Percentiles rank a stretch among this genome's conserved stretches.
These are phyloP conservation scores for Danio kyathit DNA, from an alignment of 2,797 vertebrate genomes.

Conservation along the genomic window DNA sequence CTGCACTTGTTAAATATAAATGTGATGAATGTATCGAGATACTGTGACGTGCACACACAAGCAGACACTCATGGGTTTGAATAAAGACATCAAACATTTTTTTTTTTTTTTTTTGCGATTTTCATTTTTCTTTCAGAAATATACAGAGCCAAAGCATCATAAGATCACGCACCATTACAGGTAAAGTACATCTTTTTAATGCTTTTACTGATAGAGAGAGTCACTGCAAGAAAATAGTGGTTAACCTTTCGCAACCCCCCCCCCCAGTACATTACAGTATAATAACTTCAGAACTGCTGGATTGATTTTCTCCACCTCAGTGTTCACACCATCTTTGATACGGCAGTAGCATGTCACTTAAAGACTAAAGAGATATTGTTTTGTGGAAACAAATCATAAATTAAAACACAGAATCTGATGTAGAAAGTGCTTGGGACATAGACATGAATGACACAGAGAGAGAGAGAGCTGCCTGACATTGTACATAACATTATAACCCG, in stretches of 20 bases:
- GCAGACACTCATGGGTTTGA: slow-evolving; percentile 24
- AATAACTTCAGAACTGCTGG: slow-evolving; percentile 71
- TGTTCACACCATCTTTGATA: slow-evolving; percentile 61
- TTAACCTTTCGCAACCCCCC: slow-evolving; percentile 67
- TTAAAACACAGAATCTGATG: slow-evolving; percentile 45
- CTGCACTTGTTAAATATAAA: too few relatives aligned
- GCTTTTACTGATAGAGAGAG: slow-evolving; percentile 75
- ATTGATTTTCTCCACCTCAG: slow-evolving; percentile 70
- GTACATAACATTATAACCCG: slow-evolving; percentile 29
- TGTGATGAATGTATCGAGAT: too few relatives aligned
- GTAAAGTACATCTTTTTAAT: slow-evolving; percentile 80
- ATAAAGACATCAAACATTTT: slow-evolving; percentile 37
- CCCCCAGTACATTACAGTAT: slow-evolving; percentile 72
- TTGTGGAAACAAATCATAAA: slow-evolving; percentile 62
- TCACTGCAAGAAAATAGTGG: slow-evolving; percentile 77
- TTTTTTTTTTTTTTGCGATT: slow-evolving; percentile 58
- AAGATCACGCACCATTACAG: slow-evolving; percentile 84
- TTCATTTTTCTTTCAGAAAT: slow-evolving; percentile 82
- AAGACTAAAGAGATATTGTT: slow-evolving; percentile 74
- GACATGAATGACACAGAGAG: neutral
- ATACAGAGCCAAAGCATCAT: slow-evolving; percentile 86
- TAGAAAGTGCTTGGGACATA: slow-evolving; percentile 60
- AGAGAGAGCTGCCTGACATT: slow-evolving; percentile 49
- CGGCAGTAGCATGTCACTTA: slow-evolving; percentile 65
- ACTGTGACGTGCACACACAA: slow-evolving; percentile 22